These are phyloP conservation scores for Melanotus villosus DNA, from an alignment of 2,888 invertebrate species.

Conservation along the genomic window DNA sequence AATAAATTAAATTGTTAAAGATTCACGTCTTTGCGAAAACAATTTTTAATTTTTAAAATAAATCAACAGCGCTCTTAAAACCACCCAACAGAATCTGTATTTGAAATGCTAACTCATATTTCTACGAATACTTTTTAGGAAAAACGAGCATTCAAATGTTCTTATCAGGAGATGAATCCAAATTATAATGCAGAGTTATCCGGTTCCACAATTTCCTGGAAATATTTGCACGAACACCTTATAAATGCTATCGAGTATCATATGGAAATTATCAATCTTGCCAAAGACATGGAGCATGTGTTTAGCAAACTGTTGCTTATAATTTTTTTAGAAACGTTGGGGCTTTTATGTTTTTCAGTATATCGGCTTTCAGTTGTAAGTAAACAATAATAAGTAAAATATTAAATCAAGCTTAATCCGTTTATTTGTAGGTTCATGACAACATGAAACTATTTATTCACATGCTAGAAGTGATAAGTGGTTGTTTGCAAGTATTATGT, in stretches of 20 bases:
- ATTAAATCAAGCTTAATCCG: no score
- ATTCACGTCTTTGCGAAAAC: no score
- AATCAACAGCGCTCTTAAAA: no score
- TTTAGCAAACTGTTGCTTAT: constrained; percentile 34
- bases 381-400: background rate
- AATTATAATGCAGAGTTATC: background rate
- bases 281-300: constrained; percentile 35
- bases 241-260: constrained; percentile 35
- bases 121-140: no score
- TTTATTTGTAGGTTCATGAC: background rate
- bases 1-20: no score
- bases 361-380: constrained; percentile 16
- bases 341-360: constrained; percentile 24
- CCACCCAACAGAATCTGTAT: no score
- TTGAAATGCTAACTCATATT: no score
- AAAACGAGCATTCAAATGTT: background rate
- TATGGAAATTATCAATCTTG: constrained; percentile 34
- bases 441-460: no score
- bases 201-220: constrained; percentile 21
- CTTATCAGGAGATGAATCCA: background rate
- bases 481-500: constrained; percentile 6
- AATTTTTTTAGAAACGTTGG: constrained; percentile 22
- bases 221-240: constrained; percentile 23
- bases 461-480: background rate
- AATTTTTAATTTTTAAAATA: no score